Base-by-base conservation (phyloP, 2,113 vertebrate species). In the Chitala chitala region DNA sequence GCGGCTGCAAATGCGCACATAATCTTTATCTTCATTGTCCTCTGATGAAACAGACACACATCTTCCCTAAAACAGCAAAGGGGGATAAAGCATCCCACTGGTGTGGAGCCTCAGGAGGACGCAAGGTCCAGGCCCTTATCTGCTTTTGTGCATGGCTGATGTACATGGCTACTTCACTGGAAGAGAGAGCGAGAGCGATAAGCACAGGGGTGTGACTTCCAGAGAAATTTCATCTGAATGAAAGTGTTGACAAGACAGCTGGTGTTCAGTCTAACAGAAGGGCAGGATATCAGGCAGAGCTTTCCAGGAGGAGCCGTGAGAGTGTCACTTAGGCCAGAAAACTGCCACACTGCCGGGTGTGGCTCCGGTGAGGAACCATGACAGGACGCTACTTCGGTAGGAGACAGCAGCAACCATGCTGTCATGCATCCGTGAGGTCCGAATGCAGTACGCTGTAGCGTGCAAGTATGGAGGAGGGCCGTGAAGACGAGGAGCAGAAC, bases 191-290 rank as follows among this genome's bases (percentile, higher is more conserved):
- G 4, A 58, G 66, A 59, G 42, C 71, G 81, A 80, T 77, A 80
- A 80, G 69, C 69, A 69, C 33, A 17, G 68, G n/a, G 42, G 48
- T 9, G 65, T 68, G 68, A 75, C 77, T 82, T 82, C 81, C 75
- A 75, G 17, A 74, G 81, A 82, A 78, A 75, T 78, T 78, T 71
- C 40, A 56, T 74, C 36, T 69, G 61, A 72, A 72, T 33, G 65
- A n/a, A 8, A 33, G 48, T 54, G 70, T 76, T 73, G 77, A 78
- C 69, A 78, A 76, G 75, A 38, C 75, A 10, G 20, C 20, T 51
- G 48, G 48, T 20, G 12, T 51, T 42, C 12, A 38, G 20, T 44
- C 36, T 13, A n/a, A 20, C 48, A 51, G 38, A 6, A 40, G 42
- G 36, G 66, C 33, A 2, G 5, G 10, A 33, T 44, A 46, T 51